Conservation (phyloP, 2,113 vertebrate genomes). For the Desmodus rotundus region DNA sequence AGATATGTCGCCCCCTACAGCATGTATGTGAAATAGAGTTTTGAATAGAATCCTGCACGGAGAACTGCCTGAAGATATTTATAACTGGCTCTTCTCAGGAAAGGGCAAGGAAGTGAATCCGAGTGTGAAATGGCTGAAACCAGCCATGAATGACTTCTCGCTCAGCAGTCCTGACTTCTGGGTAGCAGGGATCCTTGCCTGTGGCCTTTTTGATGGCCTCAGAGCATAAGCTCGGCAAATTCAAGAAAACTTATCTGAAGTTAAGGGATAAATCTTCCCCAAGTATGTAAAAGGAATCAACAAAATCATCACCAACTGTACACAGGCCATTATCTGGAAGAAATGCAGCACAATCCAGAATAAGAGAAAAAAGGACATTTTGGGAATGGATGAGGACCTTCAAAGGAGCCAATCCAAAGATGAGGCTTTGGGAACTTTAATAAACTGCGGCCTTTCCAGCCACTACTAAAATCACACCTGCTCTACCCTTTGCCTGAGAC, state of each 20-base stretch:
- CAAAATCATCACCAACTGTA: background rate
- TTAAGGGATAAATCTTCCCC: background rate
- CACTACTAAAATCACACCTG: background rate
- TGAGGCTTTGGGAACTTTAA: background rate
- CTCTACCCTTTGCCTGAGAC: background rate
- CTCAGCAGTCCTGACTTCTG: background rate
- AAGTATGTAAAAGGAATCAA: background rate
- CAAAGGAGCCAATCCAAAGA: background rate
- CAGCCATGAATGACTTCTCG: background rate
- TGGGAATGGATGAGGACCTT: background rate
- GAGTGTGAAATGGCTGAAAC: background rate
- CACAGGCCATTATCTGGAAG: background rate
- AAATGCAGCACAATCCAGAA: background rate
- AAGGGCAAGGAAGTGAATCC: background rate
- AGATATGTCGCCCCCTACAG: conserved; percentile 50
- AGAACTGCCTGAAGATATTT: background rate
- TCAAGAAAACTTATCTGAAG: background rate
- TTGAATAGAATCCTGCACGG: background rate
- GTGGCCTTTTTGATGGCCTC: background rate
- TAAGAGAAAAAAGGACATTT: background rate
- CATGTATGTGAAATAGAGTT: background rate
- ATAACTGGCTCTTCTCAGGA: background rate
- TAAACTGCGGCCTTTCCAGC: background rate
- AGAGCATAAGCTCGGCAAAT: background rate
- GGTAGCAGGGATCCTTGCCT: background rate